Evolutionary conservation across 2,797 vertebrate genomes (phyloP), one percentile per base, ranked within the genome.

Genomic region (Ctenopoma multispine): DNA sequence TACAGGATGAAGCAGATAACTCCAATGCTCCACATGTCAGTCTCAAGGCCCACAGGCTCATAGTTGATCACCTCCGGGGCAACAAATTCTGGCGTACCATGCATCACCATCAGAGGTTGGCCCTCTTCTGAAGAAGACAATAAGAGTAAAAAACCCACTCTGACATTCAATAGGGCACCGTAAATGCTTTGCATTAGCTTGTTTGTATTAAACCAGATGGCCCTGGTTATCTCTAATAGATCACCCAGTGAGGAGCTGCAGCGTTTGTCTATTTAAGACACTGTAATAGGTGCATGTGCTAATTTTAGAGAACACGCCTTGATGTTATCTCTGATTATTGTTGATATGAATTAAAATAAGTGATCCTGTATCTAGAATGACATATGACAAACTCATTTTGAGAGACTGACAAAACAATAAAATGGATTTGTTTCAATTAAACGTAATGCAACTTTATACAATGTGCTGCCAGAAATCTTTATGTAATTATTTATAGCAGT

Each of bases 1-100:
- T 85, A 97, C 96, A 97, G 81, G 77, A 97, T 95, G 75, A 94
- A 97, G 82, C 95, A 96, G 88, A 97, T 96, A 72, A 97, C 95
- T 10, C 96, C 96, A 2, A 96, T 93, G 3, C 96, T 97, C 96
- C 96, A 97, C 94, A 96, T 94, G 88, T 97, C 96, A 0, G 95
- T 96, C 48, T 89, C 86, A 81, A 95, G 80, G 38, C 88, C 80
- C 67, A 97, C 94, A 0, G 95, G 89, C 81, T 97, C 96, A 21
- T 87, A 97, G 85, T 75, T 78, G 0, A 97, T 93, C 49, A 97
- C 96, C 83, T 97, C 96, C 0, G 96, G 96, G 53, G 96, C 96
- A 82, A 96, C 95, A 83, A 97, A 97, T 81, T 97, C 96, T 0
- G 96, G 95, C 0, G 96, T 97, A 23, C 96, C 96, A 0, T 96